Evolutionary conservation across 2,113 vertebrate genomes (phyloP).

Genomic region (Hydropotes inermis): DNA sequence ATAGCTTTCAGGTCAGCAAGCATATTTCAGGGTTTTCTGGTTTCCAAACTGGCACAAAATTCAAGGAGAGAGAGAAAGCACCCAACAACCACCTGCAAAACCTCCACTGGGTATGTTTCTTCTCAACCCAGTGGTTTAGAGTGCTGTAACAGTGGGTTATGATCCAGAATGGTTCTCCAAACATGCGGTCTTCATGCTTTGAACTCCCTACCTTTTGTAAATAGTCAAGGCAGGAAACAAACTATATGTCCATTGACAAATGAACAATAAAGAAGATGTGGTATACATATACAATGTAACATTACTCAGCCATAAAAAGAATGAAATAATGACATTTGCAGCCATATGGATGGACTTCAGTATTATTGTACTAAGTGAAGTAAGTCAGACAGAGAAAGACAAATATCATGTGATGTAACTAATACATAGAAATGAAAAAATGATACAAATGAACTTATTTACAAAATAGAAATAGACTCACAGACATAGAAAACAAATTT

Average conservation of each 20-base stretch:
- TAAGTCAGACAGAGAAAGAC: not conserved
- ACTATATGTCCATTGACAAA: not conserved
- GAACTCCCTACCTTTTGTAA: not conserved
- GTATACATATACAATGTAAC: not conserved
- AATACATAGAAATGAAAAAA: not conserved
- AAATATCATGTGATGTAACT: not conserved
- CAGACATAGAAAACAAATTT: not conserved
- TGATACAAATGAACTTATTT: not conserved
- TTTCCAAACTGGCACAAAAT: conserved; percentile 3
- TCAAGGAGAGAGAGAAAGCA: not conserved
- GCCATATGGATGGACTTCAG: not conserved
- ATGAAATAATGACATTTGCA: not conserved
- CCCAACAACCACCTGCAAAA: not conserved
- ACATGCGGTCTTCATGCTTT: not conserved
- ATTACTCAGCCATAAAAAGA: not conserved
- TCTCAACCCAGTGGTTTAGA: not conserved
- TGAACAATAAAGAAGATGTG: not conserved
- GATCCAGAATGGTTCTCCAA: not conserved
- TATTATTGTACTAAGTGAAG: not conserved
- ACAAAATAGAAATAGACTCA: not conserved
- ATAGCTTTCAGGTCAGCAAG: not conserved
- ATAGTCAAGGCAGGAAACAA: not conserved
- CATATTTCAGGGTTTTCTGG: not conserved
- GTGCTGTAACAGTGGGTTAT: not conserved
- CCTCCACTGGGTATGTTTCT: not conserved